Base-by-base conservation (phyloP, 2,113 vertebrate species). In the Etheostoma spectabile region DNA sequence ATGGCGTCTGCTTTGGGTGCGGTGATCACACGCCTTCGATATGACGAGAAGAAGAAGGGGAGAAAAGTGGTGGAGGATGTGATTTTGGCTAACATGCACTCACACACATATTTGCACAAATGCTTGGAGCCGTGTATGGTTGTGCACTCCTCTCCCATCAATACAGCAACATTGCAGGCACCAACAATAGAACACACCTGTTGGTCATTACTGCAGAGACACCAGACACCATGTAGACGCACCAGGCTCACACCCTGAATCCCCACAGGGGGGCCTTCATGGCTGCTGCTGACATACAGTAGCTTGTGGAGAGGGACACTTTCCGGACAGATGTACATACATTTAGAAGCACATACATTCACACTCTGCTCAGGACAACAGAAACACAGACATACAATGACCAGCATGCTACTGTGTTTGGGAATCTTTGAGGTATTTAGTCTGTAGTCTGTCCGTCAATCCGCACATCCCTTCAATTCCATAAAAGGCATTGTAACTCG, bases 111-210 rank as follows among this genome's bases (percentile, higher is more conserved):
- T 69, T 77, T 63, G 65, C 53, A 62, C 64, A 75, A 77, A 86
- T 63, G 59, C 77, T 82, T 72, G 63, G 78, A 33, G 61, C 86
- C 52, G 12, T 91, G 79, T 92, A 90, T 91, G 89, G 88, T 77
- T 74, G 68, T 74, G 70, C 51, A 42, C 46, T 74, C 72, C 48
- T 74, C 63, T 72, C 52, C 67, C 59, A 27, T 84, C 82, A 76
- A 53, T 69, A 45, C 56, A 79, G 66, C 56, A 59, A 55, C 55
- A 55, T 77, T 74, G 66, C 80, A 80, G 63, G 57, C 80, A 52
- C 90, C 90, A 92, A 93, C 93, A 93, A 93, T 92, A 93, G 90
- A 74, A 68, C 89, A 73, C 93, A 95, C 92, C 94, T 95, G 94
- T 94, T 90, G 90, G 90, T 89, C 93, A 87, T 92, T 90, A 92